Percentiles rank a stretch among this genome's conserved stretches.
Conservation (phyloP, 2,797 vertebrate genomes). For the Tenualosa thibaudeaui region DNA sequence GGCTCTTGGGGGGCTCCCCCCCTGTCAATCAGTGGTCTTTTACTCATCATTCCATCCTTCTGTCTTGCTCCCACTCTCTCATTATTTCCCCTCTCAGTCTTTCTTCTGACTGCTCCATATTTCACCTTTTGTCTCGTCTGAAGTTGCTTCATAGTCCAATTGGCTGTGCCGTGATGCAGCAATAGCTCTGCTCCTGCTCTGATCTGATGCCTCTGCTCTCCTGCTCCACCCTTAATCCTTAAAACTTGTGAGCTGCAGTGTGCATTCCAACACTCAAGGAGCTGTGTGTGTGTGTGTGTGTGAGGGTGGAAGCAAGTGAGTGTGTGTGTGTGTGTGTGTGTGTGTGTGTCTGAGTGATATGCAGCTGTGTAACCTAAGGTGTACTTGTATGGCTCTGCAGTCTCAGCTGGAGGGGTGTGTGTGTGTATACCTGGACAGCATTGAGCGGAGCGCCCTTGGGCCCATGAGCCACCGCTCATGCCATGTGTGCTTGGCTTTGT, state of each 20-base stretch:
- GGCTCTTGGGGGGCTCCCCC: too few relatives aligned
- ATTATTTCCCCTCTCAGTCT: background rate
- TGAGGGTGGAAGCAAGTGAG: too few relatives aligned
- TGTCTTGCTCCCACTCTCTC: background rate
- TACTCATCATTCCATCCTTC: background rate
- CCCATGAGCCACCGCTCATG: slow-evolving; percentile 19
- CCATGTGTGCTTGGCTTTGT: slow-evolving; percentile 47
- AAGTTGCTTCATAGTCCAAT: background rate
- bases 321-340: background rate
- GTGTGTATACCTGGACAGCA: background rate
- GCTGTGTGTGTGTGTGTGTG: background rate
- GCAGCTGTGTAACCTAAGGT: background rate
- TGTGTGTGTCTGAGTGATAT: background rate
- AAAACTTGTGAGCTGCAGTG: background rate
- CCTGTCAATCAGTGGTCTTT: background rate
- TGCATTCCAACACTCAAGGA: background rate
- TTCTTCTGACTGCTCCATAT: too few relatives aligned
- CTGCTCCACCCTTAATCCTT: background rate
- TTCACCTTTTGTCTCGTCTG: background rate
- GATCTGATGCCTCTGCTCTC: background rate
- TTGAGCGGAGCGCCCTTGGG: background rate
- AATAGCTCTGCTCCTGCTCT: too few relatives aligned
- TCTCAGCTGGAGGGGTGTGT: background rate
- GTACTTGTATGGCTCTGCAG: background rate
- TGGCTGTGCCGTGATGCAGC: background rate